These are phyloP conservation scores for Plecotus auritus DNA, from an alignment of 2,113 vertebrate species.

Conservation along the genomic window DNA sequence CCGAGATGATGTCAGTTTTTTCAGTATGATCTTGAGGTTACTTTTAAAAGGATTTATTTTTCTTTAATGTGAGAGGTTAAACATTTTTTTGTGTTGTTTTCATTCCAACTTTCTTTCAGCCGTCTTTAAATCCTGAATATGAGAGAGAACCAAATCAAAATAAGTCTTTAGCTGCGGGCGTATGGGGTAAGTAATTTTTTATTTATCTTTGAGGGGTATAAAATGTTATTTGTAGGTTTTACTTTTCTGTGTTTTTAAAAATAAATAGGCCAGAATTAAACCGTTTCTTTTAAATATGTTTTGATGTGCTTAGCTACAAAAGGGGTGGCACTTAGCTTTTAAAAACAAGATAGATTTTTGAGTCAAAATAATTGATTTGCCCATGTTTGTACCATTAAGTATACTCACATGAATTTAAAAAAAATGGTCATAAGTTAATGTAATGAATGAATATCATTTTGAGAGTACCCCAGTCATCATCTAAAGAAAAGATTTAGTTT, in stretches of 20 bases:
- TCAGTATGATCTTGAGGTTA: slow-evolving; percentile 7
- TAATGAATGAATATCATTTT: slow-evolving; percentile 15
- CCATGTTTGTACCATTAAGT: slow-evolving; percentile 27
- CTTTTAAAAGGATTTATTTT: neutral
- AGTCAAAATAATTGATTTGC: slow-evolving; percentile 27
- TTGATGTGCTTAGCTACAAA: neutral
- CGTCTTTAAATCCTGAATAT: slow-evolving; percentile 85
- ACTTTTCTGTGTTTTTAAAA: slow-evolving; percentile 15
- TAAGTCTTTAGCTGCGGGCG: slow-evolving; percentile 82
- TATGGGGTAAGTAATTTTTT: slow-evolving; percentile 84
- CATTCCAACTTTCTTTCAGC: slow-evolving; percentile 74
- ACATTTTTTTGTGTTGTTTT: slow-evolving; percentile 24
- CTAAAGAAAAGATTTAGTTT: slow-evolving; percentile 30
- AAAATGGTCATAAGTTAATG: slow-evolving; percentile 16
- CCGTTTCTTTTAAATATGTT: neutral
- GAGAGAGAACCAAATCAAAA: slow-evolving; percentile 83
- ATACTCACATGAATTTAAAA: neutral
- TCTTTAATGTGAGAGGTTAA: neutral
- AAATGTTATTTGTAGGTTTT: slow-evolving; percentile 30
- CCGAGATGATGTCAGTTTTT: neutral
- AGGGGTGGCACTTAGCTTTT: neutral
- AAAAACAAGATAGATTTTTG: neutral
- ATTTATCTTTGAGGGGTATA: slow-evolving; percentile 22
- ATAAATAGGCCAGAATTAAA: slow-evolving; percentile 6
- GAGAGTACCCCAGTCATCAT: slow-evolving; percentile 32